Percentiles rank a stretch among this genome's conserved stretches.
phyloP scores from a whole-genome alignment of 2,888 invertebrate species.

The Clunio marinus region DNA sequence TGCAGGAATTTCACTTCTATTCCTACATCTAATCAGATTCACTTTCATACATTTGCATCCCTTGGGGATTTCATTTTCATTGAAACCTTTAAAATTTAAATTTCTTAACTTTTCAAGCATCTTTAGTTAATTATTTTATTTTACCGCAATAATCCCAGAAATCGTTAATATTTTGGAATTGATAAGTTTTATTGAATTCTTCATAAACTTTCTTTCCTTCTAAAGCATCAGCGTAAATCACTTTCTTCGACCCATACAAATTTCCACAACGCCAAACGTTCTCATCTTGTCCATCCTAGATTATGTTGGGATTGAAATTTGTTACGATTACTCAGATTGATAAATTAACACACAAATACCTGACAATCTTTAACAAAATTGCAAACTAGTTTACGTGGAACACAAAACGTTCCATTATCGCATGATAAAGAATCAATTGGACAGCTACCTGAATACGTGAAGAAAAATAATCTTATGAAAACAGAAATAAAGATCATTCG shows the following conservation, averaged over 20 bases:
- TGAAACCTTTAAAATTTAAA: not conserved
- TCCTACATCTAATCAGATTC: not conserved
- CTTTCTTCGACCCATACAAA: slow-evolving; percentile 7
- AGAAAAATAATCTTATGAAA: too few relatives aligned
- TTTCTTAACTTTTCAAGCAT: too few relatives aligned
- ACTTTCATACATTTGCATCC: not conserved
- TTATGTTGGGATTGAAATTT: not conserved
- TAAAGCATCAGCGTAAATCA: not conserved
- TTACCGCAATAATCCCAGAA: too few relatives aligned
- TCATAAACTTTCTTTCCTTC: not conserved
- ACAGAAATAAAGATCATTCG: too few relatives aligned
- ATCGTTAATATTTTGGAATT: too few relatives aligned
- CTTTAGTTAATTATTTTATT: too few relatives aligned
- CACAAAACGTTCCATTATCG: slow-evolving; percentile 53
- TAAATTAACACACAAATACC: not conserved
- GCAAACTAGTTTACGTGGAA: slow-evolving; percentile 56
- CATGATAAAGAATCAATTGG: slow-evolving; percentile 57
- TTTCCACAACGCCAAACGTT: slow-evolving; percentile 51
- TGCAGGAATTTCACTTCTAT: not conserved
- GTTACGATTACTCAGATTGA: not conserved
- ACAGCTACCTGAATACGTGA: slow-evolving; percentile 54
- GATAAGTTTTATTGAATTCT: not conserved
- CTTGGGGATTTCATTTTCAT: not conserved
- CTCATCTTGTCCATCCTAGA: slow-evolving; percentile 51
- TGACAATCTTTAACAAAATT: slow-evolving; percentile 53